Conservation (phyloP, 2,113 vertebrate genomes). For the Chaetops frenatus region DNA sequence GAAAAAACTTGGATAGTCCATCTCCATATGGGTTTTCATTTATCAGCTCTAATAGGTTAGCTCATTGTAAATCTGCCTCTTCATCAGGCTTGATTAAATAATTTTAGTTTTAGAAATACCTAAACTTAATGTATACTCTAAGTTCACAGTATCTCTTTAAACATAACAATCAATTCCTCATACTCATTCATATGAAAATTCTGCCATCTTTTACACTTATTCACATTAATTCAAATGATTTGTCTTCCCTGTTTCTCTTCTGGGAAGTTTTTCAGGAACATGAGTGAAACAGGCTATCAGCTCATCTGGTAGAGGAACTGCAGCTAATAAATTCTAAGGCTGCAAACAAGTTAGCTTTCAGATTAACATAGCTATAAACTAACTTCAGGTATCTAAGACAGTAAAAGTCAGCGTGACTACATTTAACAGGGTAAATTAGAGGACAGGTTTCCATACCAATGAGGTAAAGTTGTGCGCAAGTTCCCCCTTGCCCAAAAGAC, state of each 20-base stretch:
- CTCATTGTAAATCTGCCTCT: neutral
- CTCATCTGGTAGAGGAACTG: neutral
- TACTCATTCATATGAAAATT: neutral
- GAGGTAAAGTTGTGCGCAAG: conserved; percentile 28
- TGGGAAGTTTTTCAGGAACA: neutral
- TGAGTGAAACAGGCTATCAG: neutral
- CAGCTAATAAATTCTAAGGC: neutral
- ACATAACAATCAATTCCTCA: neutral
- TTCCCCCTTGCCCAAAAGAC: conserved; percentile 1
- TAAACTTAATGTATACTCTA: neutral
- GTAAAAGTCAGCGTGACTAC: neutral
- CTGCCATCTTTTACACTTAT: neutral
- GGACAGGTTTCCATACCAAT: conserved; percentile 16
- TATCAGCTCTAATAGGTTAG: neutral
- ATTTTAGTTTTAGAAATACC: neutral
- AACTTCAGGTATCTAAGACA: neutral
- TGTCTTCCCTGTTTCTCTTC: neutral
- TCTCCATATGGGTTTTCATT: neutral
- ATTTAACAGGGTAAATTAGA: conserved; percentile 2
- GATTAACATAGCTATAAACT: neutral
- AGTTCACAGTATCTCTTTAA: neutral
- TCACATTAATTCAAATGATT: neutral
- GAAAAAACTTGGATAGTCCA: neutral
- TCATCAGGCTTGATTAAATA: neutral
- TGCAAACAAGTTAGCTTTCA: neutral